Evolutionary conservation across 2,113 vertebrate species (phyloP).

Genomic region (Lanius collurio): DNA sequence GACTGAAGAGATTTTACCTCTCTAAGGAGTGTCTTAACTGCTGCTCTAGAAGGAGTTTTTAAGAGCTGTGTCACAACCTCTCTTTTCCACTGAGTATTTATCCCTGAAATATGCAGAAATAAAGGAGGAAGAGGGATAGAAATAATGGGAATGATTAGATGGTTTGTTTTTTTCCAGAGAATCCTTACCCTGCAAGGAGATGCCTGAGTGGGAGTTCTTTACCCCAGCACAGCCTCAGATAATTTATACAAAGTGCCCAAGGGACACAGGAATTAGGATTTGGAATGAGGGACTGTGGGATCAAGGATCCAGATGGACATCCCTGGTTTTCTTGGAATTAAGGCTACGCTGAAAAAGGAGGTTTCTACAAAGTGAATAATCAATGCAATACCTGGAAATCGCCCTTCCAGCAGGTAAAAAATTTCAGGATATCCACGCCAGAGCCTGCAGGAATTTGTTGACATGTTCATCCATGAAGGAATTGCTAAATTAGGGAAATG

Average conservation of each 20-base stretch:
- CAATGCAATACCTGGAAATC: accelerated
- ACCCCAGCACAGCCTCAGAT: background rate
- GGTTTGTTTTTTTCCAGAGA: background rate
- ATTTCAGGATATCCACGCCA: background rate
- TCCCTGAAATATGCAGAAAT: background rate
- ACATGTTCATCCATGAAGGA: background rate
- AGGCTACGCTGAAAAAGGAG: background rate
- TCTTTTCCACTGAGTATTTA: background rate
- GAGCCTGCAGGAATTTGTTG: background rate
- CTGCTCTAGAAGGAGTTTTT: background rate
- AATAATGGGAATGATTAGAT: background rate
- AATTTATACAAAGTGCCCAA: background rate
- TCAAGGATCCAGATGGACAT: background rate
- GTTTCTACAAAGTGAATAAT: background rate
- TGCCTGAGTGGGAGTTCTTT: background rate
- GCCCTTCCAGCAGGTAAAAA: background rate
- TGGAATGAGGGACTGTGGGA: background rate
- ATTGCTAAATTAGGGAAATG: background rate
- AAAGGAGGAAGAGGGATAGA: background rate
- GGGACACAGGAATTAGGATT: background rate
- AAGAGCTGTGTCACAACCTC: background rate
- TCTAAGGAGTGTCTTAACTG: background rate
- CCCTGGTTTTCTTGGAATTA: background rate
- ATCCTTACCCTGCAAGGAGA: background rate
- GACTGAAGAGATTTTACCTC: background rate